phyloP scores from a whole-genome alignment of 1,140 invertebrate species.

The Rhizoglyphus robini region DNA sequence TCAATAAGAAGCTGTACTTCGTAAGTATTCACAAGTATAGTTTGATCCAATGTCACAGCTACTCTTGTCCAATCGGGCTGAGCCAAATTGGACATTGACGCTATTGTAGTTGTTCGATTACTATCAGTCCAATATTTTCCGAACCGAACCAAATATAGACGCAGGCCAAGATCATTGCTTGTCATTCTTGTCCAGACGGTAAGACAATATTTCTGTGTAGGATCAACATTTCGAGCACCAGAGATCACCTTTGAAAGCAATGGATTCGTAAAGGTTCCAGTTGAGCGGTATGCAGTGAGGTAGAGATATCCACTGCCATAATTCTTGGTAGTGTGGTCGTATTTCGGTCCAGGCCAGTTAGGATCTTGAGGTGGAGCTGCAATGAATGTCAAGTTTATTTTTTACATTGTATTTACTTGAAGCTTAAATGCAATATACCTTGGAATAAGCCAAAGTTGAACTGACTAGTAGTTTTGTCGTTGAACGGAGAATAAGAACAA shows the following conservation, averaged over 20 bases:
- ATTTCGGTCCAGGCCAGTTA: slow-evolving; percentile 7
- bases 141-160: background rate
- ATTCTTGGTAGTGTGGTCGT: background rate
- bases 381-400: background rate
- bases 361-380: background rate
- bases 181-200: background rate
- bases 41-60: background rate
- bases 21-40: background rate
- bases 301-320: slow-evolving; percentile 8
- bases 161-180: background rate
- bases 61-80: background rate
- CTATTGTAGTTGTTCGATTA: background rate
- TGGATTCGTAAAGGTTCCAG: background rate
- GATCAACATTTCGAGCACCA: background rate
- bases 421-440: background rate
- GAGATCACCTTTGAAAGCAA: background rate
- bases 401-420: no score
- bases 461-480: background rate
- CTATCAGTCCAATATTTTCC: background rate
- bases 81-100: background rate
- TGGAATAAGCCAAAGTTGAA: background rate
- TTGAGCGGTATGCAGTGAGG: background rate
- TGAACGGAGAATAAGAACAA: background rate
- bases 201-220: background rate
- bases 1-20: slow-evolving; percentile 6